phyloP scores from a whole-genome alignment of 1,140 invertebrate species.

The Zelostemma sp. region DNA sequence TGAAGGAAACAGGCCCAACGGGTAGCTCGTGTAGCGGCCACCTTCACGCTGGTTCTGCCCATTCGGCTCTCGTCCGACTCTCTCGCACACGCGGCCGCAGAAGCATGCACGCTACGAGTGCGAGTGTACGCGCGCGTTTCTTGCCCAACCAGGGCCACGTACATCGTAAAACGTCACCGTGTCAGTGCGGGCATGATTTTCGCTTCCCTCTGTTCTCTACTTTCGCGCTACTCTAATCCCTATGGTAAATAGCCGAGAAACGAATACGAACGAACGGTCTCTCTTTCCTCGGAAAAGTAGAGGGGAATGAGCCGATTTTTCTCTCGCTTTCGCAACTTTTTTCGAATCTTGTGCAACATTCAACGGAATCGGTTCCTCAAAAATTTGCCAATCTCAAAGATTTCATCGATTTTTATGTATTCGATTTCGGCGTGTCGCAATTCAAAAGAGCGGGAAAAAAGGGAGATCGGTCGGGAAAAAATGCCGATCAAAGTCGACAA shows the following conservation, averaged over 20 bases:
- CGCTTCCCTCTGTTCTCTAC: conserved; percentile 23
- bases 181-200: conserved; percentile 12
- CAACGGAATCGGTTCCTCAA: too few relatives aligned
- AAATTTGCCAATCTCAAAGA: too few relatives aligned
- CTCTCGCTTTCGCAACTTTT: too few relatives aligned
- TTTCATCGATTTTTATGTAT: too few relatives aligned
- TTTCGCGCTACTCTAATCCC: conserved; percentile 29
- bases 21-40: background rate
- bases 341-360: too few relatives aligned
- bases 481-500: conserved; percentile 45
- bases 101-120: conserved; percentile 40
- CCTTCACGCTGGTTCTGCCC: background rate
- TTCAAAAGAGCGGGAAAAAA: conserved; percentile 26
- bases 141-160: conserved; percentile 31
- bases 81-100: conserved; percentile 17
- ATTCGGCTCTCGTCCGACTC: too few relatives aligned
- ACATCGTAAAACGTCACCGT: conserved; percentile 10
- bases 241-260: conserved; percentile 42
- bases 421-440: too few relatives aligned
- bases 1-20: background rate
- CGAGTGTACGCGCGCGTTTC: conserved; percentile 27
- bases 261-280: conserved; percentile 22
- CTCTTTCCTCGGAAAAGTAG: background rate
- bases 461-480: conserved; percentile 45
- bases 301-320: too few relatives aligned